phyloP scores from a whole-genome alignment of 2,797 vertebrate genomes.

The Stomatorhinus walkeri region DNA sequence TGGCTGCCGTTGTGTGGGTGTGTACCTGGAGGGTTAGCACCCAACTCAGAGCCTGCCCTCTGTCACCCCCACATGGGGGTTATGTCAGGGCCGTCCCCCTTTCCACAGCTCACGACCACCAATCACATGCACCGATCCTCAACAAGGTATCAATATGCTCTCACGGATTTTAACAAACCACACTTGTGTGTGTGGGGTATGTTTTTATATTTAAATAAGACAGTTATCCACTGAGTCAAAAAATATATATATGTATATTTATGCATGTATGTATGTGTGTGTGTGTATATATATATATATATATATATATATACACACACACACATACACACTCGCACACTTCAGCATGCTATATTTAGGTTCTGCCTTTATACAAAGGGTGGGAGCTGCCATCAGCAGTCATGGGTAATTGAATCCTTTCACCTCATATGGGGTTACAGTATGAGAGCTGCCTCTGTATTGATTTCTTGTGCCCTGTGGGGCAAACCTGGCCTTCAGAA shows the following conservation, averaged over 20 bases:
- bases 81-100: not conserved
- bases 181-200: not conserved
- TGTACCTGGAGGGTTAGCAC: not conserved
- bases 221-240: constrained; percentile 20
- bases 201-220: constrained; percentile 12
- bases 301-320: too few relatives aligned
- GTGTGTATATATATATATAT: too few relatives aligned
- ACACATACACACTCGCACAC: not conserved
- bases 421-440: not conserved
- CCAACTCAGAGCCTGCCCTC: not conserved
- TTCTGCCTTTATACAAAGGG: not conserved
- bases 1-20: not conserved
- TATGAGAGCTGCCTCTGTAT: not conserved
- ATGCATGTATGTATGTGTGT: not conserved
- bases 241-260: not conserved
- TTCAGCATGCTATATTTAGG: constrained; percentile 19
- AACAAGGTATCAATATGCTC: not conserved
- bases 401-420: constrained; percentile 7
- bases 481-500: constrained; percentile 32
- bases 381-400: not conserved
- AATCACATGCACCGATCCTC: not conserved
- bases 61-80: not conserved
- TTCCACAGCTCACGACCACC: not conserved
- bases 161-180: not conserved
- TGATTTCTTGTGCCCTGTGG: not conserved